Conservation (phyloP, 2,888 invertebrate genomes). For the Eulithis prunata region DNA sequence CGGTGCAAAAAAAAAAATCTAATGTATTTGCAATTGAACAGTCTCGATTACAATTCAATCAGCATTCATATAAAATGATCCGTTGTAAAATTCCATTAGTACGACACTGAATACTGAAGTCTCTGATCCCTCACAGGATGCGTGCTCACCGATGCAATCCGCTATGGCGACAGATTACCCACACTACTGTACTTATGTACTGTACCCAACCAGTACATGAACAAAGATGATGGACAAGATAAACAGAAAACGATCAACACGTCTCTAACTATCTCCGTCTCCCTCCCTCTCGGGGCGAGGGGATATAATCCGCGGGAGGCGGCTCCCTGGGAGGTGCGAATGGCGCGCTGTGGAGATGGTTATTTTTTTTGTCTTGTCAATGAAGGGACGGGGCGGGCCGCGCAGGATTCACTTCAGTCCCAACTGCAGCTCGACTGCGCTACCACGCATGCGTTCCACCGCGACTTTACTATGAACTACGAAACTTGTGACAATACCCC, state of each 20-base stretch:
- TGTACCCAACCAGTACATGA: conserved; percentile 56
- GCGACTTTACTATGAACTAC: conserved; percentile 67
- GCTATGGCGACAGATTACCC: conserved; percentile 65
- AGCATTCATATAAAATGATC: conserved; percentile 36
- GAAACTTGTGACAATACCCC: conserved; percentile 64
- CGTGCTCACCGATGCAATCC: conserved; percentile 70
- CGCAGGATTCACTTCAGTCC: conserved; percentile 68
- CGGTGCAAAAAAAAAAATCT: too few species aligned
- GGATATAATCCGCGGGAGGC: conserved; percentile 59
- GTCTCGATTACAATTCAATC: conserved; percentile 24
- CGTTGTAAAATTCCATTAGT: conserved; percentile 48
- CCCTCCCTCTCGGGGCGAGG: conserved; percentile 54
- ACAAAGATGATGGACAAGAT: conserved; percentile 78
- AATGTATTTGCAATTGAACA: background rate
- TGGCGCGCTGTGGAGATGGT: conserved; percentile 69
- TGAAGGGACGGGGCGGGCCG: conserved; percentile 78
- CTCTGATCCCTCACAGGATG: conserved; percentile 65
- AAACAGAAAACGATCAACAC: conserved; percentile 69
- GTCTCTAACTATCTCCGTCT: conserved; percentile 56
- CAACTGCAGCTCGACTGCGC: conserved; percentile 64
- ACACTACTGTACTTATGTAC: conserved; percentile 57
- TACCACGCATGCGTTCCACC: conserved; percentile 57
- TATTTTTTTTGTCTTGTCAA: conserved; percentile 82
- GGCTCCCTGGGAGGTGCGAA: conserved; percentile 66
- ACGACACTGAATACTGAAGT: conserved; percentile 50